phyloP scores from a whole-genome alignment of 2,113 vertebrate genomes.

The Poeciliopsis occidentalis region DNA sequence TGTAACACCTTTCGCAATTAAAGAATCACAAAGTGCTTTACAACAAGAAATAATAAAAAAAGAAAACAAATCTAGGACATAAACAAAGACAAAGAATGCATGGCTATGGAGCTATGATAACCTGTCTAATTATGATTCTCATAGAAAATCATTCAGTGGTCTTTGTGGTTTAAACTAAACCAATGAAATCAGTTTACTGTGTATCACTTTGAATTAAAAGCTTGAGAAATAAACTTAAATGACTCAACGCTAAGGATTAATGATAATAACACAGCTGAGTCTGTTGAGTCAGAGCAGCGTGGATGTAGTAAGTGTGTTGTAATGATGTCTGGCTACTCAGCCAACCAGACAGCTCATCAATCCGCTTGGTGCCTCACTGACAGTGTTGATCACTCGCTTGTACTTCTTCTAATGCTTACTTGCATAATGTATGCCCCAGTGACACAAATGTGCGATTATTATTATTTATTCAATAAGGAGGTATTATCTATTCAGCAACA shows the following conservation, averaged over 20 bases:
- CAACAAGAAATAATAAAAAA: not conserved
- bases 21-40: not conserved
- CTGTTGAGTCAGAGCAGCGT: conserved; percentile 29
- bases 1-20: too few species aligned
- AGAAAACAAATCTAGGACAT: not conserved
- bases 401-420: not conserved
- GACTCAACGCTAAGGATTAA: conserved; percentile 13
- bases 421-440: not conserved
- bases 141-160: not conserved
- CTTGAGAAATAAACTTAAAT: not conserved
- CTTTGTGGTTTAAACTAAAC: not conserved
- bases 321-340: conserved; percentile 33
- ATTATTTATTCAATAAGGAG: not conserved
- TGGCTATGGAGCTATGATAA: not conserved
- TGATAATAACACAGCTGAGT: conserved; percentile 48
- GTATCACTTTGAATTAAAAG: not conserved
- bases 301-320: conserved; percentile 32
- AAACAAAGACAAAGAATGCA: not conserved
- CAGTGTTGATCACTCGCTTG: not conserved
- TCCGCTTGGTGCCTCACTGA: not conserved
- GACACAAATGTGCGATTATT: not conserved
- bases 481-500: not conserved
- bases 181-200: not conserved
- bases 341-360: conserved; percentile 25
- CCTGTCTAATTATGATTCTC: not conserved